Percentiles rank a stretch among this genome's conserved stretches.
phyloP scores from a whole-genome alignment of 2,888 invertebrate species.

The Pilophorus perplexus region DNA sequence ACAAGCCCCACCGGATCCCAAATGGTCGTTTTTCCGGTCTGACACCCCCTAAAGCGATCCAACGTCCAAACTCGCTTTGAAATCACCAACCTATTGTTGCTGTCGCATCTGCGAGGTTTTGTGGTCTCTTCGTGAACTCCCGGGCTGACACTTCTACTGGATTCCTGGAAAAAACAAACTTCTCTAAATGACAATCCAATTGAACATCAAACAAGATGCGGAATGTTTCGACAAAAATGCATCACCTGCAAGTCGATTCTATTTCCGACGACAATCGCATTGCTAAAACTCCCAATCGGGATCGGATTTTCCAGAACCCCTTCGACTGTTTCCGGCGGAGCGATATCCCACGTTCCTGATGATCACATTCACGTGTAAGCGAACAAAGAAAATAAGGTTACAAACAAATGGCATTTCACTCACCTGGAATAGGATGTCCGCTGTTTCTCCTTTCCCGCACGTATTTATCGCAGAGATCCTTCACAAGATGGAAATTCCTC shows the following conservation, averaged over 20 bases:
- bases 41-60: no score
- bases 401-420: background rate
- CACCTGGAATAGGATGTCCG: slow-evolving; percentile 48
- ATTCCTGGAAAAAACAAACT: slow-evolving; percentile 14
- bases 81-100: slow-evolving; percentile 20
- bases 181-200: background rate
- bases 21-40: no score
- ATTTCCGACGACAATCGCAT: slow-evolving; percentile 79
- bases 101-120: slow-evolving; percentile 12
- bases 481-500: slow-evolving; percentile 74
- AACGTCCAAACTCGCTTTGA: no score
- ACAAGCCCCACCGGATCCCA: no score
- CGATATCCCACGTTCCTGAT: slow-evolving; percentile 42
- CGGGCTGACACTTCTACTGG: slow-evolving; percentile 29
- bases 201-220: background rate
- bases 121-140: slow-evolving; percentile 27
- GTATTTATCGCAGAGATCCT: slow-evolving; percentile 72
- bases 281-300: slow-evolving; percentile 68
- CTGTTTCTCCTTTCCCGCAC: slow-evolving; percentile 53
- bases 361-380: background rate
- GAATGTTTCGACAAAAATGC: background rate
- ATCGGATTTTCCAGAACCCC: slow-evolving; percentile 47
- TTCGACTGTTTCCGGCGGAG: slow-evolving; percentile 41
- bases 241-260: slow-evolving; percentile 70
- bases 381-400: background rate